Evolutionary conservation across 2,113 vertebrate species (phyloP), one percentile per base, ranked within the genome.

Genomic region (Brevimyrus niger): DNA sequence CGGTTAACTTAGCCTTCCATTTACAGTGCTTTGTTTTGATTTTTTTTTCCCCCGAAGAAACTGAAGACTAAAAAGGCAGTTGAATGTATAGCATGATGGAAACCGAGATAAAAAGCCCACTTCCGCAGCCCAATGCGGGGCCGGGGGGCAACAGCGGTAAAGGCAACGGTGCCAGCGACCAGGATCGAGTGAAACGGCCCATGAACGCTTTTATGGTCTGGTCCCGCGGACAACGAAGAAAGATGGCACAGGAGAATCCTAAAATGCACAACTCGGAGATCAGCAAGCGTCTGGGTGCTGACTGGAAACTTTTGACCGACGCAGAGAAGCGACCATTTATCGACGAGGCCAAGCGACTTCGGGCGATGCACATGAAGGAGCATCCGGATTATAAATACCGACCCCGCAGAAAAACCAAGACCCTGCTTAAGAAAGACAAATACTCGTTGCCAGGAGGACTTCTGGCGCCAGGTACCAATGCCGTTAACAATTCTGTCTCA

Each of bases 161-260:
- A 51, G 94, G 93, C 88, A 94, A 88, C 90, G 95, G 95, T 38
- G 94, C 94, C 23, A 96, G 94, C 90, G 97, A 99, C 90, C 97
- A 97, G 94, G 98, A 99, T 94, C 96, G 98, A 0, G 98, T 99
- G 82, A 99, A 99, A 93, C 94, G 98, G 2, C 98, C 98, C 92
- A 99, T 99, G 98, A 99, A 99, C 93, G 98, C 98, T 2, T 99
- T 99, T 96, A 99, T 99, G 98, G 98, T 99, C 38, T 99, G 98
- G 98, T 99, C 98, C 44, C 95, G 98, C 8, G 98, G 97, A 0
- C 98, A 99, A 94, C 95, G 98, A 89, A 94, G 98, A 91, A 99
- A 99, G 95, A 99, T 99, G 98, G 98, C 98, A 27, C 97, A 98
- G 92, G 98, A 99, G 92, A 99, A 99, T 89, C 98, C 98, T 80